Percentiles rank a stretch among this genome's conserved stretches.
These are phyloP conservation scores for Gasterosteus nipponicus DNA, from an alignment of 2,113 vertebrate genomes.

Conservation along the genomic window DNA sequence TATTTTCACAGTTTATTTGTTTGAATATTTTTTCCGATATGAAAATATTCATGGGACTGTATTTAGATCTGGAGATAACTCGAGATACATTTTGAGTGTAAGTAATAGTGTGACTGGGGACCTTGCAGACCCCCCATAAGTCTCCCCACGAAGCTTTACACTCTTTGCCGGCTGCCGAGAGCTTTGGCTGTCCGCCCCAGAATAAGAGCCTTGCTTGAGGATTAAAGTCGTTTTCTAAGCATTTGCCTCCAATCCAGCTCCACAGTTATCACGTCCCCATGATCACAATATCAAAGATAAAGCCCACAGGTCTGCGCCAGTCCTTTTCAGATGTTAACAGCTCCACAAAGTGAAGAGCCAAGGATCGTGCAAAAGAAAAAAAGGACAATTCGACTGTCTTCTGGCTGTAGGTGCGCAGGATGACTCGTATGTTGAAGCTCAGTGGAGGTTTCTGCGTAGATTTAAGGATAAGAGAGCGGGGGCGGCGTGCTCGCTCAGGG, in stretches of 20 bases:
- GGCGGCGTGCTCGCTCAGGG: constrained; percentile 32
- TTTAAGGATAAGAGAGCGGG: constrained; percentile 15
- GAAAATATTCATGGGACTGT: neutral
- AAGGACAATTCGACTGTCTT: constrained; percentile 6
- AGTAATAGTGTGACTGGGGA: neutral
- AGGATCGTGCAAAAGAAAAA: constrained; percentile 1
- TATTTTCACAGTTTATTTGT: neutral
- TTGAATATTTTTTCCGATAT: neutral
- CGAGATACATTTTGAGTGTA: neutral
- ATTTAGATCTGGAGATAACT: neutral
- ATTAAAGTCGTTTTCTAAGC: constrained; percentile 57
- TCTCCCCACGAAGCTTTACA: neutral
- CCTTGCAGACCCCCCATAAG: constrained; percentile 4
- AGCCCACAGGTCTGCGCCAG: constrained; percentile 2
- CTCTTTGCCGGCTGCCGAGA: constrained; percentile 21
- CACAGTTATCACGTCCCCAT: constrained; percentile 47
- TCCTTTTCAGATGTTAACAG: constrained; percentile 50
- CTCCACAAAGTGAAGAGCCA: constrained; percentile 10
- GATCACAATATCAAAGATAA: constrained; percentile 60
- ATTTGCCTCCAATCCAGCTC: constrained; percentile 46
- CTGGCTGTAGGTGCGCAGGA: constrained; percentile 20
- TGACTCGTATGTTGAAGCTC: constrained; percentile 9
- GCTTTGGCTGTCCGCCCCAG: constrained; percentile 34
- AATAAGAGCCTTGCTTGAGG: constrained; percentile 41
- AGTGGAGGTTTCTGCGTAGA: constrained; percentile 20